A percentile compares a stretch with the other conserved stretches of the same genome.
These are phyloP conservation scores for Ormyrus labotus DNA, from an alignment of 2,888 invertebrate species.

Conservation along the genomic window DNA sequence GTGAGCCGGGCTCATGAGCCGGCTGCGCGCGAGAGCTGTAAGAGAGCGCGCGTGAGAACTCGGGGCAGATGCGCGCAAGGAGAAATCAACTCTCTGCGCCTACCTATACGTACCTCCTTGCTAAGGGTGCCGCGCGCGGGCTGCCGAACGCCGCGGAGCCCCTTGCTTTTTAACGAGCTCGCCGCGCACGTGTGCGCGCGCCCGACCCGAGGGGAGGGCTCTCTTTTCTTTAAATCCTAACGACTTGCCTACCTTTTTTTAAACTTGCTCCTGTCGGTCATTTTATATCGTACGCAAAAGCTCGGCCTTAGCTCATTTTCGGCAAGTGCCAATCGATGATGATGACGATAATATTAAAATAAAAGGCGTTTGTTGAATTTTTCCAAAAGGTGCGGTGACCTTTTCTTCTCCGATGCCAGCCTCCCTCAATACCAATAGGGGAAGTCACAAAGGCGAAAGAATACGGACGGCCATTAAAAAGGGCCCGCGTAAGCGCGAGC, in stretches of 20 bases:
- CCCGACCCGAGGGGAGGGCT: background rate
- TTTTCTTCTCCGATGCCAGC: background rate
- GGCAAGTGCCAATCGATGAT: no score
- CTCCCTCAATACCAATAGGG: no score
- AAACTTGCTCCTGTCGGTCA: no score
- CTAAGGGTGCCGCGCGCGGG: conserved; percentile 13
- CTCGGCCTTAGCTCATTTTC: no score
- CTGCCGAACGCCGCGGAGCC: background rate
- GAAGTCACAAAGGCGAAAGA: conserved; percentile 3
- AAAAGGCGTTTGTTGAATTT: no score
- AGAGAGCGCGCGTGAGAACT: conserved; percentile 53
- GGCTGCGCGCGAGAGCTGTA: conserved; percentile 26
- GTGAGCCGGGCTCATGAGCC: background rate
- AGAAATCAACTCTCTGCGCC: conserved; percentile 48
- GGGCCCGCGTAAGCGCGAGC: background rate
- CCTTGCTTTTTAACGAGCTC: background rate
- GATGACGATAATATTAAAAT: no score
- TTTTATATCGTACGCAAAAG: no score
- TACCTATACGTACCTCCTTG: background rate
- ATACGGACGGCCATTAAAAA: conserved; percentile 28
- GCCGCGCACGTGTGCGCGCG: conserved; percentile 25
- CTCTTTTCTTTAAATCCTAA: conserved; percentile 19
- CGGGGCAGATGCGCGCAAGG: conserved; percentile 50
- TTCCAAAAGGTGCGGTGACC: no score
- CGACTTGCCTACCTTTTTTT: background rate